phyloP scores from a whole-genome alignment of 2,113 vertebrate genomes.

The Agelaius tricolor region DNA sequence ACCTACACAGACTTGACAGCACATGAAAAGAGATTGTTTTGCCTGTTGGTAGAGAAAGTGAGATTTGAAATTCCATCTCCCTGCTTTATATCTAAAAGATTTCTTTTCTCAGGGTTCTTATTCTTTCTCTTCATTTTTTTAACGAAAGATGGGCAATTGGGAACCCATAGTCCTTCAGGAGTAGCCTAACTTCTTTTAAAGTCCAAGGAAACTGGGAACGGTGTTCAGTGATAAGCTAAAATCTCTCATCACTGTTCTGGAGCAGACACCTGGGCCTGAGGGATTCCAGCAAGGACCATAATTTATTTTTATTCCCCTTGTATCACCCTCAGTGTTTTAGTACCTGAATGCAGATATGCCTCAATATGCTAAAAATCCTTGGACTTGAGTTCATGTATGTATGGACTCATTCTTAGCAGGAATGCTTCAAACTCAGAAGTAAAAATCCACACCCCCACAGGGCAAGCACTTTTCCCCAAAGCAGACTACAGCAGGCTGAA shows the following conservation, averaged over 20 bases:
- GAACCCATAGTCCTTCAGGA: background rate
- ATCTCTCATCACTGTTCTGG: background rate
- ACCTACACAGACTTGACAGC: background rate
- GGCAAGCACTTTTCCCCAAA: background rate
- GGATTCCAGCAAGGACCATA: background rate
- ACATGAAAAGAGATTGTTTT: background rate
- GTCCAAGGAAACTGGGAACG: background rate
- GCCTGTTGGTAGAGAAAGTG: background rate
- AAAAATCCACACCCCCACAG: background rate
- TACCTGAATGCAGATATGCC: background rate
- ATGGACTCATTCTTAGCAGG: fast-evolving
- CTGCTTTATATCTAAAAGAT: background rate
- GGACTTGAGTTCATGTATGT: background rate
- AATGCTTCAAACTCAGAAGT: background rate
- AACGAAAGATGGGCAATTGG: fast-evolving
- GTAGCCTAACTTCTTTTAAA: background rate
- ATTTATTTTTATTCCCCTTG: background rate
- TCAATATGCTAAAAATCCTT: background rate
- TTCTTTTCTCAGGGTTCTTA: background rate
- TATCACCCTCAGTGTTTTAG: background rate
- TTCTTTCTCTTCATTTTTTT: background rate
- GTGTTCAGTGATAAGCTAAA: background rate
- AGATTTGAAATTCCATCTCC: background rate
- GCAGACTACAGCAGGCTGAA: background rate
- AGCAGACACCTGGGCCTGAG: background rate